Evolutionary conservation across 2,113 vertebrate genomes (phyloP).

Genomic region (Lutjanus erythropterus): DNA sequence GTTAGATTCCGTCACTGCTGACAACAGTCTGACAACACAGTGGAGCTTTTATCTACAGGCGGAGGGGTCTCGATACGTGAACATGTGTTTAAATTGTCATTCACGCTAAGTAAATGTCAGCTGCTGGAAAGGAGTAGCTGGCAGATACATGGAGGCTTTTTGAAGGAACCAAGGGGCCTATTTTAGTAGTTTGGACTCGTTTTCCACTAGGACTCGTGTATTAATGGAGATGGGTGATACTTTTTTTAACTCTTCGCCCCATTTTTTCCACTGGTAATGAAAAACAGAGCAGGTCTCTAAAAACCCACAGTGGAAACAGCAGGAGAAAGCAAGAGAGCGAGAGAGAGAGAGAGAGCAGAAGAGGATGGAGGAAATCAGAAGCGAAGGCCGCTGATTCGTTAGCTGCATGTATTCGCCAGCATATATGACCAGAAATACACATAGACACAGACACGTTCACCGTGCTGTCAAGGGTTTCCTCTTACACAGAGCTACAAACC

Average conservation of each 20-base stretch:
- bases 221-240: conserved; percentile 65
- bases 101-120: conserved; percentile 56
- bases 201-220: conserved; percentile 63
- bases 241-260: conserved; percentile 65
- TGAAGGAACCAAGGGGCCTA: conserved; percentile 50
- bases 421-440: conserved; percentile 21
- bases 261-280: conserved; percentile 79
- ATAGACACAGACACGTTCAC: background rate
- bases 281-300: conserved; percentile 71
- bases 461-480: conserved; percentile 11
- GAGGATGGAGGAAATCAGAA: conserved; percentile 44
- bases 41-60: conserved; percentile 45
- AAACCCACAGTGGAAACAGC: conserved; percentile 67
- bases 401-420: conserved; percentile 3
- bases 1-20: background rate
- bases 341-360: conserved; percentile 22
- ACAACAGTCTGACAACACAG: conserved; percentile 20
- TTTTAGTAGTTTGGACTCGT: conserved; percentile 68
- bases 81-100: conserved; percentile 52
- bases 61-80: conserved; percentile 3
- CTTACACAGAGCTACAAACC: conserved; percentile 27
- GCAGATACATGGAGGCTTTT: conserved; percentile 48
- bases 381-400: conserved; percentile 23
- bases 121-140: conserved; percentile 50
- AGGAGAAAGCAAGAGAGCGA: conserved; percentile 19